These are phyloP conservation scores for Vulpes ferrilata DNA, from an alignment of 2,113 vertebrate genomes.

Conservation along the genomic window DNA sequence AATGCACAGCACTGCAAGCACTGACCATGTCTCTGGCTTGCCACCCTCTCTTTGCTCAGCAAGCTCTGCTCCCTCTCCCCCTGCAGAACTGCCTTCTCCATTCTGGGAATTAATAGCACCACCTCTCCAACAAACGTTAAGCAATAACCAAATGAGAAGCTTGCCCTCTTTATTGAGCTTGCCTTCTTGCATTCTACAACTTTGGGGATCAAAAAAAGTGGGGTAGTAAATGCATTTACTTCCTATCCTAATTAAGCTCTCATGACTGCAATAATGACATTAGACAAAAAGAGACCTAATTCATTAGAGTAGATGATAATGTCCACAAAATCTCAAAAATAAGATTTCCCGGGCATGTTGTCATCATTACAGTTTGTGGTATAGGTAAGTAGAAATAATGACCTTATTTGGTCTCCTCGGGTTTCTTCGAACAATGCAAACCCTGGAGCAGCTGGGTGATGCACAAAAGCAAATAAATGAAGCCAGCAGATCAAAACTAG, in stretches of 20 bases:
- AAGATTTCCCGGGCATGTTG: background rate
- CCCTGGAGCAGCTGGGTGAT: background rate
- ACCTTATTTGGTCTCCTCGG: background rate
- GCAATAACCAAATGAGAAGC: background rate
- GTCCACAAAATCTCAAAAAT: background rate
- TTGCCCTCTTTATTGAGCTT: background rate
- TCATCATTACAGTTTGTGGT: background rate
- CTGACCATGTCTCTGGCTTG: background rate
- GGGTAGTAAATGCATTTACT: background rate
- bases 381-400: background rate
- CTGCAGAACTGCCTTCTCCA: background rate
- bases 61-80: background rate
- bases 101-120: background rate
- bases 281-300: constrained; percentile 38
- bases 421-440: background rate
- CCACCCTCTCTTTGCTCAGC: background rate
- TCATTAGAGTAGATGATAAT: background rate
- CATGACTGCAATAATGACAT: constrained; percentile 1
- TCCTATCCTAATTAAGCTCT: constrained; percentile 54
- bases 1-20: background rate
- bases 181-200: background rate
- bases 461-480: background rate
- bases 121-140: rapidly evolving
- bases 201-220: background rate
- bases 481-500: background rate